Evolutionary conservation across 1,140 invertebrate genomes (phyloP).

Genomic region (Drosophila tropicalis): DNA sequence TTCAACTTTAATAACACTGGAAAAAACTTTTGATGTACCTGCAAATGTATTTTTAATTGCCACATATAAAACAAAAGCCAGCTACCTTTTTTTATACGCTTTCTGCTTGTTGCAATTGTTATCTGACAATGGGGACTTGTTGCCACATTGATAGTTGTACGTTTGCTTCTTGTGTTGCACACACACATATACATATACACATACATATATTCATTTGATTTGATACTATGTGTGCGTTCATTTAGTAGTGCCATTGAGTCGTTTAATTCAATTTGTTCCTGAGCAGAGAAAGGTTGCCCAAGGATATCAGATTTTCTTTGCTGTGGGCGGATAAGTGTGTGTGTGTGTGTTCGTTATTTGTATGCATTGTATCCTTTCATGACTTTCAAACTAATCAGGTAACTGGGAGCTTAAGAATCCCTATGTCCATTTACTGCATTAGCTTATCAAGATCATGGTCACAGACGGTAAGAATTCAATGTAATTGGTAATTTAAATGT

Average conservation of each 20-base stretch:
- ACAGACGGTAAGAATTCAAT: too few species aligned
- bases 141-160: constrained; percentile 21
- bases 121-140: constrained; percentile 12
- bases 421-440: neutral
- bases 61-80: constrained; percentile 25
- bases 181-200: constrained; percentile 11
- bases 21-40: constrained; percentile 29
- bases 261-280: constrained; percentile 50
- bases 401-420: neutral
- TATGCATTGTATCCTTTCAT: neutral
- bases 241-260: constrained; percentile 37
- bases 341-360: neutral
- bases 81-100: constrained; percentile 35
- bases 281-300: neutral
- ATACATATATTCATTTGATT: constrained; percentile 22
- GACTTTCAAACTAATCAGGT: constrained; percentile 1
- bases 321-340: neutral
- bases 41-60: constrained; percentile 26
- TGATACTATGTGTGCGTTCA: constrained; percentile 33
- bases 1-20: neutral
- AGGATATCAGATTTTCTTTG: neutral
- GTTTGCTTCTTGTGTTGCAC: constrained; percentile 6
- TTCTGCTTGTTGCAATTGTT: constrained; percentile 27
- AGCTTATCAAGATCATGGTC: too few species aligned
- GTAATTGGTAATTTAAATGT: too few species aligned